phyloP scores from a whole-genome alignment of 1,140 invertebrate species.

The Cylas formicarius region DNA sequence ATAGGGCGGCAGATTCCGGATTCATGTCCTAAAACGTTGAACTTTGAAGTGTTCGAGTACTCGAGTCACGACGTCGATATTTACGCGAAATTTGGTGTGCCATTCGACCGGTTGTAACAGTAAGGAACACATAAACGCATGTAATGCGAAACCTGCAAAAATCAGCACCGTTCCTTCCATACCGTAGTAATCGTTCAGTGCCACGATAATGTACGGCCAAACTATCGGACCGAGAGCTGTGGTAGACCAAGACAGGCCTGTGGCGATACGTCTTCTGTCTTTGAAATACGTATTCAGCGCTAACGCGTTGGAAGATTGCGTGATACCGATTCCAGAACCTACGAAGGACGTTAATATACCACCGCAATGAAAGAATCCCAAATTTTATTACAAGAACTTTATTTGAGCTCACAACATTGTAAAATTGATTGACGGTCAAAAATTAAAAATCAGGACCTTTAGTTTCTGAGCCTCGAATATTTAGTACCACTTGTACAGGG shows the following conservation, averaged over 20 bases:
- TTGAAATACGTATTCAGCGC: conserved; percentile 46
- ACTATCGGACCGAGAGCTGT: conserved; percentile 45
- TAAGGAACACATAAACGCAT: conserved; percentile 41
- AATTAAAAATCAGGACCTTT: not conserved
- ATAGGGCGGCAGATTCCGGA: conserved; percentile 16
- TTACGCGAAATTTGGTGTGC: conserved; percentile 46
- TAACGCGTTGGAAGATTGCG: conserved; percentile 49
- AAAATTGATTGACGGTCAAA: not conserved
- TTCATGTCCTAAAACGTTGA: conserved; percentile 14
- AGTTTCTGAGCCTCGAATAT: no score
- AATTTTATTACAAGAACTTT: not conserved
- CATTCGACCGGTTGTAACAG: conserved; percentile 46
- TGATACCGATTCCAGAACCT: conserved; percentile 54
- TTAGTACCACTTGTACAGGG: no score
- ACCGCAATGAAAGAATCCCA: not conserved
- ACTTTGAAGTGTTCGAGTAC: no score
- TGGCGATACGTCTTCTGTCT: conserved; percentile 41
- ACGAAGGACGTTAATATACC: no score
- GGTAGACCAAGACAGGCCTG: conserved; percentile 42
- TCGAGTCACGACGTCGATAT: no score
- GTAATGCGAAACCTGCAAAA: conserved; percentile 40
- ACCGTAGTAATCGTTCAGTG: conserved; percentile 37
- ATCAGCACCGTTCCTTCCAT: conserved; percentile 42
- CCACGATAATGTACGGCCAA: conserved; percentile 43
- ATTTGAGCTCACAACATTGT: not conserved